Base-by-base conservation (phyloP, 1,140 invertebrate genomes). In the Drosophila arawakana region DNA sequence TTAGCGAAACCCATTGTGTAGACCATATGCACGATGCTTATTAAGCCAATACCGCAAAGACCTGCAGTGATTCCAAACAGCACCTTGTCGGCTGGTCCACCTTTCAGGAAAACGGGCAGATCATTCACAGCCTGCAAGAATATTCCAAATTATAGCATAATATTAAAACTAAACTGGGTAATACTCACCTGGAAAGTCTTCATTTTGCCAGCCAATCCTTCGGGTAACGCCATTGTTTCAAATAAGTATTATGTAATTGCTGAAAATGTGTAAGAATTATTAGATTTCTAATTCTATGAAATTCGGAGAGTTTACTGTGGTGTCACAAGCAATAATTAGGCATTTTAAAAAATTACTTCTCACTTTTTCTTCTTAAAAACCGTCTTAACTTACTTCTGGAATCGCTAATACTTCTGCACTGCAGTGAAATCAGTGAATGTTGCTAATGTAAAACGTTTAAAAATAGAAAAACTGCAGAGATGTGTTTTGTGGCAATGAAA, bases 1-100 rank as follows among this genome's bases (percentile, higher is more conserved):
- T 92, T 92, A 47, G 81, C 41, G 58, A 92, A 91, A 34, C 91
- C 91, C 91, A 92, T 78, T 30, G 73, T 73, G 59, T 92, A 92
- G 41, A 91, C 39, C 80, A 92, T 71, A 15, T 92, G 76, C 2
- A 80, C 66, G 11, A 91, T 84, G 62, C 85, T 78, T 3, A 92
- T 5, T 9, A 92, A n/a, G 11, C 91, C 91, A 13, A 92, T 7
- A 7, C 90, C 91, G 30, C 91, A 92, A 7, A 92, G 62, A 18
- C 72, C 91, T 1, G 77, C 72, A 25, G 91, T 92, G 18, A 91
- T 75, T 52, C 91, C 91, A 70, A 92, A 92, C 4, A 92, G 57
- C 10, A 55, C 65, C 66, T 91, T 91, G n/a, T 92, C 91, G 9
- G 49, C 65, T 60, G 91, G 90, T 8, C 91, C 91, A 18, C 91